Evolutionary conservation across 2,113 vertebrate genomes (phyloP).

Genomic region (Alectura lathami): DNA sequence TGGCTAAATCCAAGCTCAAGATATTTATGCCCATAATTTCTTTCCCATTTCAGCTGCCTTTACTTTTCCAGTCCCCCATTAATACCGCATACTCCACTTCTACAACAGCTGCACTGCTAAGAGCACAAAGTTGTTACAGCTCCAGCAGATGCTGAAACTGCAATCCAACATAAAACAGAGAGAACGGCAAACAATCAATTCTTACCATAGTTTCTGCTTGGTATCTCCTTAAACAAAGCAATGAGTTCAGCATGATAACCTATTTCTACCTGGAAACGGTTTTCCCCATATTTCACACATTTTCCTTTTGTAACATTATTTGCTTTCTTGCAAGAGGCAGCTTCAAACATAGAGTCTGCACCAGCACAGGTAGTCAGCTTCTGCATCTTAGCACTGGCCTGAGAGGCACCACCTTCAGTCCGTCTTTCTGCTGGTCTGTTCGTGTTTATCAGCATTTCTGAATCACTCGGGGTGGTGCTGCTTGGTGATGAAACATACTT

Average conservation of each 20-base stretch:
- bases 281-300: slow-evolving; percentile 79
- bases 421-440: not conserved
- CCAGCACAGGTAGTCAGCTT: not conserved
- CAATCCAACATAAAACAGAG: not conserved
- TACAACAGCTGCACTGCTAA: not conserved
- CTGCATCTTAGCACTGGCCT: not conserved
- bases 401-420: not conserved
- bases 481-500: not conserved
- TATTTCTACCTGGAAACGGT: slow-evolving; percentile 88
- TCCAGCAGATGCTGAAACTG: not conserved
- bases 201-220: slow-evolving; percentile 90
- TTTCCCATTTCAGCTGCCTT: not conserved
- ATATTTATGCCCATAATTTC: not conserved
- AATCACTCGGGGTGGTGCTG: accelerated
- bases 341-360: not conserved
- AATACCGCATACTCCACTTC: not conserved
- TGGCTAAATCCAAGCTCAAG: not conserved
- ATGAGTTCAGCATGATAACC: slow-evolving; percentile 87
- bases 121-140: not conserved
- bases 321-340: slow-evolving; percentile 64
- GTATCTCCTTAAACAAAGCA: slow-evolving; percentile 86
- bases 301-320: slow-evolving; percentile 74
- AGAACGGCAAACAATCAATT: not conserved
- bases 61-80: not conserved
- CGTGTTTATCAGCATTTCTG: not conserved